Evolutionary conservation across 2,113 vertebrate species (phyloP).

Genomic region (Semnornis frantzii): DNA sequence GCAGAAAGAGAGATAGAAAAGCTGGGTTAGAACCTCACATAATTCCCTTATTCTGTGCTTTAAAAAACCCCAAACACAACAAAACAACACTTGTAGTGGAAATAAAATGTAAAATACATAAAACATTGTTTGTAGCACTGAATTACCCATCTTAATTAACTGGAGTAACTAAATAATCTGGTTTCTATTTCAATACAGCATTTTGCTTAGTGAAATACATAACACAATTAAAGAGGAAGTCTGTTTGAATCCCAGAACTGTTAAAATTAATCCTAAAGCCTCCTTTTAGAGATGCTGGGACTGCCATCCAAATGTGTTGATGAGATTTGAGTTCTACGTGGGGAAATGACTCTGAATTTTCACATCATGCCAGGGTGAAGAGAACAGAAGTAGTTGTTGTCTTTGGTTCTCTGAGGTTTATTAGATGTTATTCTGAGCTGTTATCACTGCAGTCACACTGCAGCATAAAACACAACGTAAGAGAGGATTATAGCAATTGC

Average conservation of each 20-base stretch:
- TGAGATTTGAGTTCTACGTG: neutral
- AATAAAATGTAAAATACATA: conserved; percentile 16
- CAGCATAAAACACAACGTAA: neutral
- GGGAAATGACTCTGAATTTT: neutral
- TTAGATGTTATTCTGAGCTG: neutral
- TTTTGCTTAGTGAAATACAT: neutral
- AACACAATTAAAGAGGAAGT: neutral
- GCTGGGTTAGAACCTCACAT: neutral
- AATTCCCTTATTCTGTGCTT: neutral
- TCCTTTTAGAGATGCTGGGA: neutral
- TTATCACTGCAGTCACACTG: neutral
- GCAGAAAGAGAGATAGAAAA: neutral
- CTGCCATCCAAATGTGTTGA: neutral
- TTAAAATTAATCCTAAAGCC: neutral
- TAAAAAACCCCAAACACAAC: neutral
- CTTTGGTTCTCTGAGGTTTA: conserved; percentile 9
- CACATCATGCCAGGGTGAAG: neutral
- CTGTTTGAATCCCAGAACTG: neutral
- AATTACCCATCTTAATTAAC: conserved; percentile 44
- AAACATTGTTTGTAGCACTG: neutral
- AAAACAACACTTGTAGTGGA: neutral
- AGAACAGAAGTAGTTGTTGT: neutral
- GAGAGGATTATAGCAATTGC: neutral
- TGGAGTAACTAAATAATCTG: conserved; percentile 32
- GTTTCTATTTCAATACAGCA: neutral